Evolutionary conservation across 2,797 vertebrate genomes (phyloP).

Genomic region (Anas bernieri): DNA sequence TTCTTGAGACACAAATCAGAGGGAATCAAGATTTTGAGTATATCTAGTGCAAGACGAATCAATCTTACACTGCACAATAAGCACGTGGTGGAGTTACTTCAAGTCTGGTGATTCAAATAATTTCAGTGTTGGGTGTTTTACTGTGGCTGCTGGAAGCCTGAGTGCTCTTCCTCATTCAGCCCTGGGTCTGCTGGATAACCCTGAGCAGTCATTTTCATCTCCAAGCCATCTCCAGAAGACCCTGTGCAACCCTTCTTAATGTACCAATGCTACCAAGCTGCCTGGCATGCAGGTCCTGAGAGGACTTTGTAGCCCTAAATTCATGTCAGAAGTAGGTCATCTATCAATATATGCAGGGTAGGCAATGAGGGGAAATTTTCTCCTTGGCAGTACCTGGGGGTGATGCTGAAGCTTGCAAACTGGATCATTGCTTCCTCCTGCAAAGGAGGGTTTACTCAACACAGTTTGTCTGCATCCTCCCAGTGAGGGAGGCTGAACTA

Average conservation of each 20-base stretch:
- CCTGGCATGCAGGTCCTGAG: not conserved
- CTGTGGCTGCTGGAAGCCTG: not conserved
- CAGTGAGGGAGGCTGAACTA: fast-evolving
- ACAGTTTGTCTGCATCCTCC: not conserved
- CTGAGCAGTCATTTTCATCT: not conserved
- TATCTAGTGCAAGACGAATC: not conserved
- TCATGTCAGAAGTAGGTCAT: not conserved
- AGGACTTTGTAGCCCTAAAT: not conserved
- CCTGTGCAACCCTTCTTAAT: not conserved
- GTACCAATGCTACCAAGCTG: not conserved
- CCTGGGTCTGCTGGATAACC: not conserved
- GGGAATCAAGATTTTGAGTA: not conserved
- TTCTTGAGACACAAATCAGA: not conserved
- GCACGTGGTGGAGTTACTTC: not conserved
- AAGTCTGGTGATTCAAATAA: not conserved
- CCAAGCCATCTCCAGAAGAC: not conserved
- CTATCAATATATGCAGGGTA: fast-evolving
- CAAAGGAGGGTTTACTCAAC: too few species aligned
- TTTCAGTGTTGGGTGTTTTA: not conserved
- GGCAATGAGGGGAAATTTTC: not conserved
- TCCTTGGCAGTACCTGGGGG: not conserved
- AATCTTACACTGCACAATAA: not conserved
- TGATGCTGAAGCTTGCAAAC: not conserved
- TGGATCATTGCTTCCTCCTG: not conserved
- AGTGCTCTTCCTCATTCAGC: not conserved